Conservation (phyloP, 92 coral and sea anemone genomes). For the Zoanthus gigantus region DNA sequence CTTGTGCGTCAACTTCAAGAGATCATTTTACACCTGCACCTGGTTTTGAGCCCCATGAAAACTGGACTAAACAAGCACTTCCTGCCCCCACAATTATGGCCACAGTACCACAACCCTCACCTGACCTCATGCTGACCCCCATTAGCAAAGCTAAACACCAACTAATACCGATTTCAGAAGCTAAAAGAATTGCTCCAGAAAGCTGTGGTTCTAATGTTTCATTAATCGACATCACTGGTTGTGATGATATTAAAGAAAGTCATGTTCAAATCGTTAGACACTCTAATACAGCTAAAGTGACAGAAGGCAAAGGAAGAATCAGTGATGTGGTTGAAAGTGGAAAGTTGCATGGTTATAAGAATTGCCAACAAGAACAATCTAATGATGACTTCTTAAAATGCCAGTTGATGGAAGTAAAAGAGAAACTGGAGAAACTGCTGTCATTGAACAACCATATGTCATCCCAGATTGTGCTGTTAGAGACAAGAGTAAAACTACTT, state of each 20-base stretch:
- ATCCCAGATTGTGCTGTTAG: constrained; percentile 87
- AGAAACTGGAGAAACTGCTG: constrained; percentile 68
- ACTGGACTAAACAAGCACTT: constrained; percentile 20
- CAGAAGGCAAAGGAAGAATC: not conserved
- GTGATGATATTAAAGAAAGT: constrained; percentile 5
- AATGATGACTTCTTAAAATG: constrained; percentile 45
- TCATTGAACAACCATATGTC: constrained; percentile 85
- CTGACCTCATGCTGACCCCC: constrained; percentile 81
- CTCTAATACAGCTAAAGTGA: not conserved
- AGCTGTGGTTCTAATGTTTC: constrained; percentile 7
- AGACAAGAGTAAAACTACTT: constrained; percentile 80
- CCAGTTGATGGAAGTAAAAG: constrained; percentile 63
- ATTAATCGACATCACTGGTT: constrained; percentile 9
- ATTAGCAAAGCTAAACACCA: constrained; percentile 49
- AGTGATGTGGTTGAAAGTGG: constrained; percentile 3
- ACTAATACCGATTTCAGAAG: constrained; percentile 69
- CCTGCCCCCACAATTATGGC: constrained; percentile 78
- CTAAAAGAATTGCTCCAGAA: constrained; percentile 17
- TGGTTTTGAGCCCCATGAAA: constrained; percentile 2
- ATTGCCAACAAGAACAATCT: constrained; percentile 1
- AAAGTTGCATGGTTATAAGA: constrained; percentile 3
- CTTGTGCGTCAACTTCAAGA: constrained; percentile 26
- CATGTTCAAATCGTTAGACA: constrained; percentile 35
- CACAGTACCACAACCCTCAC: constrained; percentile 75
- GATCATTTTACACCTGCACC: constrained; percentile 3